A percentile compares a stretch with the other conserved stretches of the same genome.
phyloP scores from a whole-genome alignment of 2,113 vertebrate genomes.

The Physeter macrocephalus region DNA sequence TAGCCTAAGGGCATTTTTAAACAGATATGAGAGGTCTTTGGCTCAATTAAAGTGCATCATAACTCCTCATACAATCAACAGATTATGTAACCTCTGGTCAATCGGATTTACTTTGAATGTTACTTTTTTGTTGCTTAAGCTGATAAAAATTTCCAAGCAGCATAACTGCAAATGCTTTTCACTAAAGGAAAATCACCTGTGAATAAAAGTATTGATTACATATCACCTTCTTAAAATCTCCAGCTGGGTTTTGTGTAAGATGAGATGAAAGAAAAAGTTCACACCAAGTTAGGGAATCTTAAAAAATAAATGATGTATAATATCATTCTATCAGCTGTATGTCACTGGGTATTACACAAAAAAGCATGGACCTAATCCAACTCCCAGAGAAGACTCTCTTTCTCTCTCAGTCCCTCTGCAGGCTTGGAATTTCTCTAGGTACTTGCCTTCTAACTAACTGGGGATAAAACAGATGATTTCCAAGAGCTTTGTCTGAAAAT shows the following conservation, averaged over 20 bases:
- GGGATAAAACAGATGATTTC: not conserved
- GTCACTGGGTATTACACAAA: too few species aligned
- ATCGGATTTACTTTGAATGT: not conserved
- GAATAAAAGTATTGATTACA: constrained; percentile 24
- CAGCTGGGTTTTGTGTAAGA: not conserved
- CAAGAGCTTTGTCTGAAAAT: not conserved
- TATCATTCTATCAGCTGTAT: not conserved
- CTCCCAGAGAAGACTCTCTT: not conserved
- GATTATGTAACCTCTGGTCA: not conserved
- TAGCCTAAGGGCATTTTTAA: not conserved
- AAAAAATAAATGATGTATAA: not conserved
- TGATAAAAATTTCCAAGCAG: not conserved
- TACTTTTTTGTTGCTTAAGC: not conserved
- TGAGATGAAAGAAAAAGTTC: not conserved
- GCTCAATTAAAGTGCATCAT: not conserved
- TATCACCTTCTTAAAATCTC: not conserved
- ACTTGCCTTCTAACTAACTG: not conserved
- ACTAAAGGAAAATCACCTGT: not conserved
- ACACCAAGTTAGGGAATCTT: not conserved
- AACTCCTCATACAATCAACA: not conserved
- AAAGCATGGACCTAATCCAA: not conserved
- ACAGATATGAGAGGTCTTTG: not conserved
- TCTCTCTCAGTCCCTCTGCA: not conserved
- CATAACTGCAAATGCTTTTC: not conserved
- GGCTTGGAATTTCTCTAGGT: not conserved